Evolutionary conservation across 2,113 vertebrate species (phyloP).

Genomic region (Megaleporinus macrocephalus): DNA sequence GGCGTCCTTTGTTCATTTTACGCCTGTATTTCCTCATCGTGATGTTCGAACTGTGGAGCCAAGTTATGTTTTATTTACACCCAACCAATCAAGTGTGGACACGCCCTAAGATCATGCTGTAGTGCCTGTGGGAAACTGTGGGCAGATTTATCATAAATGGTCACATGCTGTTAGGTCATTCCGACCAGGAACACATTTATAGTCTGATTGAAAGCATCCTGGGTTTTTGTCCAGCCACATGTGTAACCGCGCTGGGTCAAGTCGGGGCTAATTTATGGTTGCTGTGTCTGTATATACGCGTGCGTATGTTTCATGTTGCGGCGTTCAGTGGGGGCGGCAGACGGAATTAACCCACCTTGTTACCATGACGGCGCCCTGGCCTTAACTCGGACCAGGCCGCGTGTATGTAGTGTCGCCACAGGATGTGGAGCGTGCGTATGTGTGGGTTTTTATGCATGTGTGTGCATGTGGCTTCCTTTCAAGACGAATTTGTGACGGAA

Average conservation of each 20-base stretch:
- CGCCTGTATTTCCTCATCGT: no score
- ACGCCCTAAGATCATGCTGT: no score
- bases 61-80: no score
- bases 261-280: not conserved
- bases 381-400: constrained; percentile 55
- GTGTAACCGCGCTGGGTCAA: constrained; percentile 23
- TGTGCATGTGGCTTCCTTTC: not conserved
- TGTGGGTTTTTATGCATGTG: not conserved
- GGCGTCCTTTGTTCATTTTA: no score
- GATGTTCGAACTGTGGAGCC: no score
- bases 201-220: constrained; percentile 13
- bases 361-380: constrained; percentile 46
- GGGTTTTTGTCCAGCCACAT: constrained; percentile 38
- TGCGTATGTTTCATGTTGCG: constrained; percentile 1
- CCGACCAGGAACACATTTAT: not conserved
- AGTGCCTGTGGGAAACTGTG: not conserved
- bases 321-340: not conserved
- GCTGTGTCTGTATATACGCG: constrained; percentile 1
- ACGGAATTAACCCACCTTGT: constrained; percentile 19
- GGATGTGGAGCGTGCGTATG: constrained; percentile 25
- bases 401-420: constrained; percentile 24
- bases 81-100: no score
- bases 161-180: not conserved
- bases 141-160: not conserved
- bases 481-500: constrained; percentile 24